Evolutionary conservation across 2,113 vertebrate species (phyloP).

Genomic region (Ochotona princeps): DNA sequence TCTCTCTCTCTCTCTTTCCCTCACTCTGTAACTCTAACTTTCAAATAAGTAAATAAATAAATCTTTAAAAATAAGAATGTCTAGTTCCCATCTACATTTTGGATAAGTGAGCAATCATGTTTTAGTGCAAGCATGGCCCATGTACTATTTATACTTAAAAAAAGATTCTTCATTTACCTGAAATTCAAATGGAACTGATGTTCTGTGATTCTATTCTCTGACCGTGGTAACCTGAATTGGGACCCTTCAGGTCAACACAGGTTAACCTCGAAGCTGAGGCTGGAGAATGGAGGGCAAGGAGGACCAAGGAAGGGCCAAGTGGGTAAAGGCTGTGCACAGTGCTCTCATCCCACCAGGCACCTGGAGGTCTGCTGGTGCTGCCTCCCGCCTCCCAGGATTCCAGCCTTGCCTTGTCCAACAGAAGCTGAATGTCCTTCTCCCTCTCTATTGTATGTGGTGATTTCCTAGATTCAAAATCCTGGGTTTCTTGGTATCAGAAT

Average conservation of each 20-base stretch:
- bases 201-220: not conserved
- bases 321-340: not conserved
- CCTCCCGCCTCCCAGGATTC: not conserved
- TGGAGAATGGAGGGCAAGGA: not conserved
- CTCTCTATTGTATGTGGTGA: not conserved
- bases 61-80: no score
- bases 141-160: not conserved
- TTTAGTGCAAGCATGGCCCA: not conserved
- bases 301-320: not conserved
- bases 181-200: constrained; percentile 24
- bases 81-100: not conserved
- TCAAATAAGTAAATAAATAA: no score
- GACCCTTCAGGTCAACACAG: not conserved
- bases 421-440: not conserved
- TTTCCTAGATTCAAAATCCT: not conserved
- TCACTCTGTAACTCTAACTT: no score
- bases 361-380: not conserved
- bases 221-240: not conserved
- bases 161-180: not conserved
- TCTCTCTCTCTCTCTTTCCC: no score
- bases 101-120: not conserved
- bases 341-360: not conserved
- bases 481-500: not conserved
- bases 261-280: not conserved
- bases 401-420: not conserved